A percentile compares a stretch with the other conserved stretches of the same genome.
Evolutionary conservation across 2,797 vertebrate species (phyloP).

Genomic region (Anas acuta): DNA sequence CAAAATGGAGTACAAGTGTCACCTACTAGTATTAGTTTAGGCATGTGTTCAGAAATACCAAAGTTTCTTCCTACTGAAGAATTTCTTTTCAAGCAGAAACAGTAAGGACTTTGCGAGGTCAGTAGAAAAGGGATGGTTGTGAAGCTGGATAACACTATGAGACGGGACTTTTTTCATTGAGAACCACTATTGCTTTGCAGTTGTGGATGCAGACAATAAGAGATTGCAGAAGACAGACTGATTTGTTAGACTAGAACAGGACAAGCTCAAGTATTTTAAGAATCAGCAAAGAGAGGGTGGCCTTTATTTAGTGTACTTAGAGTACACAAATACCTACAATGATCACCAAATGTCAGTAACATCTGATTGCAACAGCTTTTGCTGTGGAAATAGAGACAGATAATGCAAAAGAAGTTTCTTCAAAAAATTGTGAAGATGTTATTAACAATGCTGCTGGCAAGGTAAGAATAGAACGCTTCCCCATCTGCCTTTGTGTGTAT

Average conservation of each 20-base stretch:
- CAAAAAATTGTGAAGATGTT: constrained; percentile 39
- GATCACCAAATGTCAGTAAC: constrained; percentile 26
- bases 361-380: constrained; percentile 1
- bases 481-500: neutral
- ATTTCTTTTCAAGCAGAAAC: neutral
- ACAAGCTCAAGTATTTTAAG: constrained; percentile 5
- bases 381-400: neutral
- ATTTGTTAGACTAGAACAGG: constrained; percentile 14
- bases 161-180: neutral
- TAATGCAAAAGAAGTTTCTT: constrained; percentile 24
- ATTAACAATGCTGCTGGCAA: constrained; percentile 72
- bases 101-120: neutral
- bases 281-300: neutral
- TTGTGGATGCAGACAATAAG: neutral
- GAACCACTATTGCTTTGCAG: neutral
- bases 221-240: neutral
- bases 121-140: neutral
- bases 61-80: neutral
- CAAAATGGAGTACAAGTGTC: neutral
- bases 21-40: neutral
- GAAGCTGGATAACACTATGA: neutral
- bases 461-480: constrained; percentile 62
- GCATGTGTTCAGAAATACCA: neutral
- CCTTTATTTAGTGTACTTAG: constrained; percentile 16
- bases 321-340: neutral